phyloP scores from a whole-genome alignment of 2,113 vertebrate genomes.

The Vulpes vulpes region DNA sequence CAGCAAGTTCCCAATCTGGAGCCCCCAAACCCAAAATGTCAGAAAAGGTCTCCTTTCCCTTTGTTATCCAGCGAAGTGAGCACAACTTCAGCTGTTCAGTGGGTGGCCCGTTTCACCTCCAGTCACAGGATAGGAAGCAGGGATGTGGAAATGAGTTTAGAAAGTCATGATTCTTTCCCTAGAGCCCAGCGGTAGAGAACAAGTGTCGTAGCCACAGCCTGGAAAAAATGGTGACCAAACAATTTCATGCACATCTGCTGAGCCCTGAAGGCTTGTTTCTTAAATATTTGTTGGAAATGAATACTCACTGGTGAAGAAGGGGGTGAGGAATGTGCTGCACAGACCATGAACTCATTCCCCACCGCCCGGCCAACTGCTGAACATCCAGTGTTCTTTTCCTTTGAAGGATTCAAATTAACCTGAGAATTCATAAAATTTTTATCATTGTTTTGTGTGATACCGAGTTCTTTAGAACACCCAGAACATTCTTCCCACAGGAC shows the following conservation, averaged over 20 bases:
- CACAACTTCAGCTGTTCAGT: neutral
- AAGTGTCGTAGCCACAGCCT: neutral
- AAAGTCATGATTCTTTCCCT: neutral
- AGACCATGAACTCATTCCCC: neutral
- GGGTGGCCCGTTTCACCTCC: neutral
- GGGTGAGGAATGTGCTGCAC: neutral
- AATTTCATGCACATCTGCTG: neutral
- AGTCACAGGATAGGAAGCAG: neutral
- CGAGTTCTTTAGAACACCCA: neutral
- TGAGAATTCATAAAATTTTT: neutral
- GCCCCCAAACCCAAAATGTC: neutral
- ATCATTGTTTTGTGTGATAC: neutral
- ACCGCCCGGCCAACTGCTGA: neutral
- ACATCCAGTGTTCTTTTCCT: neutral
- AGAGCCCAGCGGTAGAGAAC: neutral
- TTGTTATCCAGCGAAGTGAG: neutral
- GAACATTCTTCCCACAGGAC: neutral
- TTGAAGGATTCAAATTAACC: neutral
- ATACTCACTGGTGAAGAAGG: neutral
- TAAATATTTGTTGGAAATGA: neutral
- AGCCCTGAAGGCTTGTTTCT: neutral
- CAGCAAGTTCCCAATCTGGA: neutral
- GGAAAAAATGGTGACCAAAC: neutral
- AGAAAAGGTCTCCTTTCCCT: neutral
- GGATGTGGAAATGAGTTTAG: neutral